Base-by-base conservation (phyloP, 2,888 invertebrate genomes). In the Hydropsyche betteni region DNA sequence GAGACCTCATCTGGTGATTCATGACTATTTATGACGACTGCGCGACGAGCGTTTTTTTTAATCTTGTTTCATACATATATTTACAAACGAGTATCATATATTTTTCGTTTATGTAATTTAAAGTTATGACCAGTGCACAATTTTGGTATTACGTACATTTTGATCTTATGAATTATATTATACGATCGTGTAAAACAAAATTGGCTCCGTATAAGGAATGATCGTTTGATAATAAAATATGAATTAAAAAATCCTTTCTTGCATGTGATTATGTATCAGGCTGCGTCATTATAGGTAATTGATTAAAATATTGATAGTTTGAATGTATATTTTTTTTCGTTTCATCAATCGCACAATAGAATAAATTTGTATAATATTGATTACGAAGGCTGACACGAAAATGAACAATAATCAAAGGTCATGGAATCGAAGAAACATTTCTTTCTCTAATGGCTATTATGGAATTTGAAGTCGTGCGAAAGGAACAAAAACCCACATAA, bases 1-100 rank as follows among this genome's bases (percentile, higher is more conserved):
- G n/a, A 72, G 72, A 72, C 58, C 38, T 72, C 72, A 72, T 72
- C 72, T 72, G 72, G 33, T 36, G 58, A 58, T 72, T 72, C 72
- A 72, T 72, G 72, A 72, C 72, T 72, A 72, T 72, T 72, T 72
- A 72, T 50, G 72, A 72, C 34, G 38, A 61, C 55, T 33, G 8
- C 34, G 55, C 38, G 58, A 8, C 61, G 53, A 24, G 44, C 10
- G 44, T 1, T 44, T 44, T 44, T 44, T 44, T 44, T 44, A 1
- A 4, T 44, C 44, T 44, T 44, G 44, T 6, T 44, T 8, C 44
- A 10, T 44, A 10, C 10, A 10, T 10, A 10, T 44, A 44, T 44
- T 44, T 44, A 44, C 44, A 10, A 44, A 10, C 44, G 44, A 44
- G 44, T 44, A 44, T 44, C 44, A 44, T 44, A 44, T 44, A 44